phyloP scores from a whole-genome alignment of 2,113 vertebrate species.

The Eidolon helvum region DNA sequence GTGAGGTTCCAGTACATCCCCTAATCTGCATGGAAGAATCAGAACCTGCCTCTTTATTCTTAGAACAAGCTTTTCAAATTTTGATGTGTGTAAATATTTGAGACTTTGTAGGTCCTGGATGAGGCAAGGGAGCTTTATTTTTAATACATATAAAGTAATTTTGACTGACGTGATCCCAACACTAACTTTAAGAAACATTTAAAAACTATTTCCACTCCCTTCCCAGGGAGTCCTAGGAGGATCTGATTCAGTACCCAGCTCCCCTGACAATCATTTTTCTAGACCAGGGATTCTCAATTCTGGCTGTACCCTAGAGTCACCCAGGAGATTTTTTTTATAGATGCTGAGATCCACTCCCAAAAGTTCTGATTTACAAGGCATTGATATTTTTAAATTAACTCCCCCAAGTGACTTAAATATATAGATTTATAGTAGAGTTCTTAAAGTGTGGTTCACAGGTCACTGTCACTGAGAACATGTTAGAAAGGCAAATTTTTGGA shows the following conservation, averaged over 20 bases:
- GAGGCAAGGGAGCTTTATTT: background rate
- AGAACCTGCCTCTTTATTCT: background rate
- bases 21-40: background rate
- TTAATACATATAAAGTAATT: background rate
- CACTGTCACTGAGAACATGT: background rate
- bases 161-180: background rate
- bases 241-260: background rate
- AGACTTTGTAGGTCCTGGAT: background rate
- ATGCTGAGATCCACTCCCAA: background rate
- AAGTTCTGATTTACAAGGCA: background rate
- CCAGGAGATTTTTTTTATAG: background rate
- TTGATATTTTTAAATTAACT: background rate
- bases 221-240: background rate
- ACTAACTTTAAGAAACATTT: background rate
- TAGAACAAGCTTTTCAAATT: background rate
- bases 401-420: background rate
- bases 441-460: background rate
- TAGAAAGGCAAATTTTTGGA: background rate
- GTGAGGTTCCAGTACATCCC: background rate
- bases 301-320: background rate
- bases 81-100: background rate
- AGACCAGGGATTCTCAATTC: background rate
- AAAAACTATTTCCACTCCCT: background rate
- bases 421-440: background rate
- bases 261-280: background rate